Conservation (phyloP, 2,797 vertebrate genomes). For the Sebastes diaconus region DNA sequence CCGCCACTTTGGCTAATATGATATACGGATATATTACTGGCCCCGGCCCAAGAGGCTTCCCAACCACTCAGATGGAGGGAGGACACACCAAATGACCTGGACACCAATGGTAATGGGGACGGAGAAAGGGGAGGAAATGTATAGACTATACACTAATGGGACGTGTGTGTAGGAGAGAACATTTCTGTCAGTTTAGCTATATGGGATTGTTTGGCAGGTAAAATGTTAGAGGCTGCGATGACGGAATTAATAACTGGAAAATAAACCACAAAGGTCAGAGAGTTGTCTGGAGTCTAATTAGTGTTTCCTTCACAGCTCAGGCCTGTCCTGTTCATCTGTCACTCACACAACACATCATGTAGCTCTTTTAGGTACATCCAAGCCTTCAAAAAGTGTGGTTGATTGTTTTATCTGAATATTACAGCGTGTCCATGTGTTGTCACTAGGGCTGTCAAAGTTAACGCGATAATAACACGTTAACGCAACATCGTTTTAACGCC, state of each 20-base stretch:
- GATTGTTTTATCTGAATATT: too few species aligned
- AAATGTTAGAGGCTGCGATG: not conserved
- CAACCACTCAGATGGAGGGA: constrained; percentile 1
- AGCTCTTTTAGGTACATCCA: not conserved
- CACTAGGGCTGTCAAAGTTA: too few species aligned
- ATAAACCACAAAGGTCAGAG: constrained; percentile 22
- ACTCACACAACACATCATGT: not conserved
- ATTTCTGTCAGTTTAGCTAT: not conserved
- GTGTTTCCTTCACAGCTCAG: not conserved
- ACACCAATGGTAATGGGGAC: not conserved
- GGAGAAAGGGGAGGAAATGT: not conserved
- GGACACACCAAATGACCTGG: not conserved
- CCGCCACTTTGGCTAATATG: constrained; percentile 36
- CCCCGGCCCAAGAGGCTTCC: not conserved
- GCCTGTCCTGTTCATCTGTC: not conserved
- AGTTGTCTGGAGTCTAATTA: constrained; percentile 27
- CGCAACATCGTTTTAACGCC: too few species aligned
- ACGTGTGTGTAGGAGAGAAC: not conserved
- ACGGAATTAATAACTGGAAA: constrained; percentile 9
- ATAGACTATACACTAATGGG: not conserved
- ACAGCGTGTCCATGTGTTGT: not conserved
- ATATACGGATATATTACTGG: constrained; percentile 24
- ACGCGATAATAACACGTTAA: too few species aligned
- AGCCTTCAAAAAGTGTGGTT: too few species aligned
- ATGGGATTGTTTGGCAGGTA: not conserved